These are phyloP conservation scores for Choloepus didactylus DNA, from an alignment of 2,797 vertebrate genomes.

Conservation along the genomic window DNA sequence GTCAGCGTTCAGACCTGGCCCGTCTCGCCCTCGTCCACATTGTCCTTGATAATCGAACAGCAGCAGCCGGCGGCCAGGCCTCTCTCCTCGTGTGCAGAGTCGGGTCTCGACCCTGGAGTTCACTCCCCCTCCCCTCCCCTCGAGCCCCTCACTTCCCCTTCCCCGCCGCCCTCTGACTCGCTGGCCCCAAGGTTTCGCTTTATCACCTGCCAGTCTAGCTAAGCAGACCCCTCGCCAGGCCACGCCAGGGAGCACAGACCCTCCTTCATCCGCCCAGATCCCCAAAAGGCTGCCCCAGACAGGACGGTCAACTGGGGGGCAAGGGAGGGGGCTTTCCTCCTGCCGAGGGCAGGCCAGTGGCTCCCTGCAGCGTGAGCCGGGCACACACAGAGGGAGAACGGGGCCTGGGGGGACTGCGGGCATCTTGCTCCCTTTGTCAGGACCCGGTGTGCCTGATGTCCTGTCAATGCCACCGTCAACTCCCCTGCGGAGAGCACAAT, in stretches of 20 bases:
- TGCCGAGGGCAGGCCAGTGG: neutral
- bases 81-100: neutral
- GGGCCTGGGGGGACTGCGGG: accelerated
- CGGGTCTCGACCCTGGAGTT: neutral
- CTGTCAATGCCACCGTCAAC: accelerated
- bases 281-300: neutral
- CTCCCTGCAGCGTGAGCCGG: accelerated
- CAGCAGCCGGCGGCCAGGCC: neutral
- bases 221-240: neutral
- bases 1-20: neutral
- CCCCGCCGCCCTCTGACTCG: accelerated
- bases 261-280: accelerated
- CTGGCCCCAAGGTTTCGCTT: accelerated
- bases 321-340: neutral
- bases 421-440: neutral
- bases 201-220: accelerated
- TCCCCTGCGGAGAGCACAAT: neutral
- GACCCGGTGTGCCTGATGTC: accelerated
- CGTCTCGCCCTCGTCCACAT: accelerated
- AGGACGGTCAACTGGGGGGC: too few relatives aligned
- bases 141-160: neutral
- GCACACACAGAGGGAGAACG: accelerated
- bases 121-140: neutral
- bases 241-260: neutral
- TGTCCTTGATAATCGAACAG: neutral